Base-by-base conservation (phyloP, 2,888 invertebrate species). In the Anagyrus pseudococci region DNA sequence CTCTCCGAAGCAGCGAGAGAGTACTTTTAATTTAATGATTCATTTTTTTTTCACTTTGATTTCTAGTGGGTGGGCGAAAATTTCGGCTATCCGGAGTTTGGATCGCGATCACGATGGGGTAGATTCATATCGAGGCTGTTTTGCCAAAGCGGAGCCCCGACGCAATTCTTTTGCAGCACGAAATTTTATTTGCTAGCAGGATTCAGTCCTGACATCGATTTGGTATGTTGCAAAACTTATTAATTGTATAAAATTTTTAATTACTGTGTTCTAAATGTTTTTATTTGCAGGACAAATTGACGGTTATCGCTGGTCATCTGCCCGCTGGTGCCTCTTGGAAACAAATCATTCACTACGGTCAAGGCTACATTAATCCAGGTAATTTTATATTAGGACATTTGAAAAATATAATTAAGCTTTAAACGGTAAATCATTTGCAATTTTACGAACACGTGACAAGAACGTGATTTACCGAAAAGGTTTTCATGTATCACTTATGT, bases 281-380 rank as follows among this genome's bases (percentile, higher is more conserved):
- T 8, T 20, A n/a, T 10, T 43, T 43, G 2, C 56, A 79, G 79
- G 71, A 69, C 8, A 73, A 76, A 56, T 58, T 77, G n/a, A 72
- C 78, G 2, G 73, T 75, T 2, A 78, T 80, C 46, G 69, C 75
- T 37, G 75, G 74, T 3, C 77, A 80, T 47, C 67, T 78, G 15
- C 79, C 80, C 2, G 78, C 79, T 2, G 79, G 80, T 6, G 77
- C 77, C 33, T 79, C 79, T 2, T 79, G 79, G 80, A 80, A 80
- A 58, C 76, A 79, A 53, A 49, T 73, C 0, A 75, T 80, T 22
- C 80, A 80, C 62, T 80, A 71, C 59, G 79, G 78, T 2, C 79
- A 80, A 68, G 80, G 80, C 50, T 77, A 72, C 47, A 72, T 75
- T 23, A 73, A 75, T 68, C 73, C 76, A 65, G 77, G 79, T 78